phyloP scores from a whole-genome alignment of 2,888 invertebrate genomes.

The Thera obeliscata region DNA sequence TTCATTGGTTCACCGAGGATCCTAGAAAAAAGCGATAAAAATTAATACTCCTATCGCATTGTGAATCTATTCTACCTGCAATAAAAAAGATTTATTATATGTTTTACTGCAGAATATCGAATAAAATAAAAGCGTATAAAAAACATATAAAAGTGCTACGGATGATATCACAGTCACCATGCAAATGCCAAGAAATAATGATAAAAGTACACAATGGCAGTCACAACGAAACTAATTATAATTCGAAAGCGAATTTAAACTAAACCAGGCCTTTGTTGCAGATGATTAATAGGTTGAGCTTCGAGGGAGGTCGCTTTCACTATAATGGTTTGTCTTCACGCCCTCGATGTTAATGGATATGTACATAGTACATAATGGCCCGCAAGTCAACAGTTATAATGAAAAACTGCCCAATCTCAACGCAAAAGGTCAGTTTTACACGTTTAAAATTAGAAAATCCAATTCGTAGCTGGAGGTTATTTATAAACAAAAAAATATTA shows the following conservation, averaged over 20 bases:
- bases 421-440: neutral
- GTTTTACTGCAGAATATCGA: too few species aligned
- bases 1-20: too few species aligned
- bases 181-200: constrained; percentile 32
- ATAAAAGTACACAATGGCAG: constrained; percentile 16
- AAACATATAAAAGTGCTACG: too few species aligned
- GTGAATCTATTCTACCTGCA: too few species aligned
- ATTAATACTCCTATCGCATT: too few species aligned
- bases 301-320: constrained; percentile 47
- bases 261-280: constrained; percentile 51
- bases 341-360: constrained; percentile 48
- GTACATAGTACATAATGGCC: constrained; percentile 48
- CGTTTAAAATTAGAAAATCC: neutral
- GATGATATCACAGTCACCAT: neutral
- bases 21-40: too few species aligned
- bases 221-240: constrained; percentile 53
- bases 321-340: constrained; percentile 47
- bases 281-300: constrained; percentile 55
- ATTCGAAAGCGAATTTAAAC: constrained; percentile 52
- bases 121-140: too few species aligned
- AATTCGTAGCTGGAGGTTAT: constrained; percentile 1
- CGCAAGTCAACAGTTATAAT: constrained; percentile 31
- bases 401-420: constrained; percentile 2
- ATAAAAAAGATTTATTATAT: too few species aligned
- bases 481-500: neutral